phyloP scores from a whole-genome alignment of 2,113 vertebrate species.

The Albula goreensis region DNA sequence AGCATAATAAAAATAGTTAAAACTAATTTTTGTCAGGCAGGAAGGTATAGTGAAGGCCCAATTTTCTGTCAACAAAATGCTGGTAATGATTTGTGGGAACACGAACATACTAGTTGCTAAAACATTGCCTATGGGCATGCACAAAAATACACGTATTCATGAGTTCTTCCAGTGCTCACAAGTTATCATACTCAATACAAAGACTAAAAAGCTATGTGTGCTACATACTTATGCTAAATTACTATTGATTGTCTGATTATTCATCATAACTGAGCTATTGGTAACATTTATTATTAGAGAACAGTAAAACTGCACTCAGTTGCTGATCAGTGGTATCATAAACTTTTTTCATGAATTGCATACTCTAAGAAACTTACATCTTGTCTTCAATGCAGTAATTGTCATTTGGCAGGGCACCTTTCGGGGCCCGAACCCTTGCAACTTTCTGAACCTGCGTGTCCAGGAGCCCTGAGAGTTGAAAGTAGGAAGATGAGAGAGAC shows the following conservation, averaged over 20 bases:
- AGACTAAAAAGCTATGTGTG: too few species aligned
- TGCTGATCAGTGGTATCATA: too few species aligned
- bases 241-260: too few species aligned
- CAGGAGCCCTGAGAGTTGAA: conserved; percentile 69
- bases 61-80: neutral
- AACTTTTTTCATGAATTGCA: neutral
- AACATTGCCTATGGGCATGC: neutral
- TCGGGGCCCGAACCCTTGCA: conserved; percentile 78
- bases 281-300: too few species aligned
- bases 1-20: too few species aligned
- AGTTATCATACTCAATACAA: too few species aligned
- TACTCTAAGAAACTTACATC: conserved; percentile 65
- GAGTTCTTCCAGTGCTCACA: too few species aligned
- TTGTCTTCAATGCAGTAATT: conserved; percentile 92
- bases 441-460: conserved; percentile 87
- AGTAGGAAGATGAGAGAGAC: neutral
- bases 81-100: neutral
- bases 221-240: too few species aligned
- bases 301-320: too few species aligned
- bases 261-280: too few species aligned
- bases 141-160: neutral
- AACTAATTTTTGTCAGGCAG: too few species aligned
- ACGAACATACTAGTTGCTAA: neutral
- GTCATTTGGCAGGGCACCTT: conserved; percentile 77
- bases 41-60: too few species aligned